Conservation (phyloP, 2,113 vertebrate genomes). For the Sinocyclocheilus grahami region DNA sequence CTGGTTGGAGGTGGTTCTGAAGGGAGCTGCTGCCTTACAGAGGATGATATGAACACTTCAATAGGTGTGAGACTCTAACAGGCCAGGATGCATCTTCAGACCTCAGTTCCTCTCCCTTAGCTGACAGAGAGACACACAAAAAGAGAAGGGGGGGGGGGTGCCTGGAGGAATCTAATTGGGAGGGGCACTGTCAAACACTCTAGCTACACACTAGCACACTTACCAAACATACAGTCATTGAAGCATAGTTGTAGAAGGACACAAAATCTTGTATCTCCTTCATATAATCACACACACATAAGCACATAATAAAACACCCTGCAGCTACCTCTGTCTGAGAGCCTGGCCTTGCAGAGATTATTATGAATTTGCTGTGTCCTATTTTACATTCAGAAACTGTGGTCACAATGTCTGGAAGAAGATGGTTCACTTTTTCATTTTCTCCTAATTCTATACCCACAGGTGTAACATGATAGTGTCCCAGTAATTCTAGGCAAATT, state of each 20-base stretch:
- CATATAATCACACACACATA: neutral
- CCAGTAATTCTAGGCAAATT: neutral
- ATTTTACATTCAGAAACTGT: constrained; percentile 39
- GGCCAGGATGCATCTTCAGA: neutral
- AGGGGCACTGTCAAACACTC: constrained; percentile 8
- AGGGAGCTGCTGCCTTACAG: neutral
- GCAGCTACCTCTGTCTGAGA: neutral
- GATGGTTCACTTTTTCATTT: neutral
- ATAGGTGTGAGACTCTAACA: neutral
- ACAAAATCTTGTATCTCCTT: neutral
- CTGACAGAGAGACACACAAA: neutral
- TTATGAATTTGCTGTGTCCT: constrained; percentile 43
- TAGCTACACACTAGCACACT: constrained; percentile 8
- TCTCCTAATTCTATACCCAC: no score
- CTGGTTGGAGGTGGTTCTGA: neutral
- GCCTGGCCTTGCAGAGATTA: constrained; percentile 30
- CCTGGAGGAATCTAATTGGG: constrained; percentile 24
- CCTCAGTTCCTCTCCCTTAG: neutral
- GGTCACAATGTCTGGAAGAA: constrained; percentile 24
- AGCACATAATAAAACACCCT: constrained; percentile 12
- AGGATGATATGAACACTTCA: constrained; percentile 29
- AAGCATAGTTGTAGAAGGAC: neutral
- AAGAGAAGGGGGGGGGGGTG: neutral
- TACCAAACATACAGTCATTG: neutral
- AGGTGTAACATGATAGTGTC: no score